Base-by-base conservation (phyloP, 2,888 invertebrate genomes). In the Drosophila monieri region DNA sequence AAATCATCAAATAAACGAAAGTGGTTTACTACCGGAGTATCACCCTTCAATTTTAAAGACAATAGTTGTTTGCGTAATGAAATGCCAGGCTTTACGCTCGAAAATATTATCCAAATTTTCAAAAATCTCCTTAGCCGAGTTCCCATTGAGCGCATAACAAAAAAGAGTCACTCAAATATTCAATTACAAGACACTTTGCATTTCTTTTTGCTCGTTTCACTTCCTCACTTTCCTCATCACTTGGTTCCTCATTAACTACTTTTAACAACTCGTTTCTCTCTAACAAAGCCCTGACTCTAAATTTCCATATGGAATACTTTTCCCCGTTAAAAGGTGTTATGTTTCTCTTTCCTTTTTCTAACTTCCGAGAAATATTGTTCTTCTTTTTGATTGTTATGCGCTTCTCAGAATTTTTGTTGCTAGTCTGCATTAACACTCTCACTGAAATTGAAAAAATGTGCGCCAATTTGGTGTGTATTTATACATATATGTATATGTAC, bases 131-230 rank as follows among this genome's bases (percentile, higher is more conserved):
- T 41, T 57, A 10, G 57, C 32, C 14, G 14, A 30, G 9, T 21
- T 18, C n/a, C 18, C 32, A 30, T 39, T 49, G 14, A 25, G 39
- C 0, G 46, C 21, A 57, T n/a, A 57, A 39, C 2, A 3, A n/a
- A 37, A 47, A 56, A 0, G 47, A 47, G 8, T 56, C 56, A 37
- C 37, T 56, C 8, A 56, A 56, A 47, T 39, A 56, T 27, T 56
- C 47, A 1, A 56, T 37, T 25, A 47, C n/a, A 1, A 47, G 14
- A 0, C 47, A 12, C 12, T 39, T 47, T 12, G 37, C 56, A 25
- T 27, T 47, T 47, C 37, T 55, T 3, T 55, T 27, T 47, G 23
- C 23, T n/a, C 37, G 30, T 8, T 46, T 56, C 14, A 25, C 12
- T 10, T 39, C 39, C 8, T 52, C 25, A 14, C 37, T 52, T 35